Evolutionary conservation across 1,140 invertebrate species (phyloP).

Genomic region (Drosophila sechellia): DNA sequence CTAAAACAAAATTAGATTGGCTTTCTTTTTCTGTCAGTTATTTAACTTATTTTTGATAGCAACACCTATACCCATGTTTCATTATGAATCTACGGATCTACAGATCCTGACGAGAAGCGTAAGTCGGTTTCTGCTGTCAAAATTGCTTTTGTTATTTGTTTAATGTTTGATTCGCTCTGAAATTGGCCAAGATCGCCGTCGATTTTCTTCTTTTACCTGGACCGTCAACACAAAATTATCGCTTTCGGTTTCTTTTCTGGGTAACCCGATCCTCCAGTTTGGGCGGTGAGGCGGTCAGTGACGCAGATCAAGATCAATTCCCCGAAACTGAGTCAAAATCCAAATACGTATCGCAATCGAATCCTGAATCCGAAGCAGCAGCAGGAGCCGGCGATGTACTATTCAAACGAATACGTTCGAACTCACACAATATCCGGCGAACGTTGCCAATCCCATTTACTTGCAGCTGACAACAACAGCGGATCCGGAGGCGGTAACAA

Average conservation of each 20-base stretch:
- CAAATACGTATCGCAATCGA: background rate
- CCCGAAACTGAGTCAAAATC: conserved; percentile 1
- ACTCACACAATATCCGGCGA: conserved; percentile 41
- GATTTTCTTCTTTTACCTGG: conserved; percentile 8
- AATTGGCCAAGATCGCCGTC: background rate
- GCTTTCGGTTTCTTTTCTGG: conserved; percentile 43
- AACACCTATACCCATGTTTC: no score
- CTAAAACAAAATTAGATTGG: background rate
- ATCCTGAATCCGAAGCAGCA: background rate
- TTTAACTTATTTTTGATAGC: no score
- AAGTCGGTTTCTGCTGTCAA: background rate
- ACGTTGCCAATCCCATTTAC: conserved; percentile 56
- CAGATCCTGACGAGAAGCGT: background rate
- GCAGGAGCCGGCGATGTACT: conserved; percentile 9
- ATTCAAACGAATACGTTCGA: conserved; percentile 23
- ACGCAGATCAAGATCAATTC: conserved; percentile 32
- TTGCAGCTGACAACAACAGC: conserved; percentile 67
- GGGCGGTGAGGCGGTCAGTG: conserved; percentile 34
- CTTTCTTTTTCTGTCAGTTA: background rate
- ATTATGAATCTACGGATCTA: background rate
- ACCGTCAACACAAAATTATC: conserved; percentile 33
- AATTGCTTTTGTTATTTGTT: conserved; percentile 1
- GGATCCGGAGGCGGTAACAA: conserved; percentile 27
- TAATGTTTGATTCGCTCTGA: background rate
- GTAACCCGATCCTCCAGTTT: conserved; percentile 28